A percentile compares a stretch with the other conserved stretches of the same genome.
These are phyloP conservation scores for Pteromalus puparum DNA, from an alignment of 1,140 invertebrate species.

Conservation along the genomic window DNA sequence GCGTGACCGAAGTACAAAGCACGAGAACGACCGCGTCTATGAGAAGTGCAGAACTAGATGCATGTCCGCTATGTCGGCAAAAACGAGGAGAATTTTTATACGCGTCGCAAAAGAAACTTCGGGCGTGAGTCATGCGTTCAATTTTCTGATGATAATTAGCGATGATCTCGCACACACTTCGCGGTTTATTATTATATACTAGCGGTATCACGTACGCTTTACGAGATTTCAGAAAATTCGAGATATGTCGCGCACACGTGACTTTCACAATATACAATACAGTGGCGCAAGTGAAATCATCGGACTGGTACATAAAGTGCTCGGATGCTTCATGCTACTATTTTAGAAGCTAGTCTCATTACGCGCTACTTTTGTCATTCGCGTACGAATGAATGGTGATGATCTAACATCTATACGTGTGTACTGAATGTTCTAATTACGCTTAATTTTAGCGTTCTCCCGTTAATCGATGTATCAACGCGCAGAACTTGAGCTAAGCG, in stretches of 20 bases:
- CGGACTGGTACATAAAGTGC: not conserved
- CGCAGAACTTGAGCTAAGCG: not conserved
- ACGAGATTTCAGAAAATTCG: not conserved
- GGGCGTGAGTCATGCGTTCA: not conserved
- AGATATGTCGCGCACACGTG: not conserved
- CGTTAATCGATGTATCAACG: not conserved
- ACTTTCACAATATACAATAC: no score
- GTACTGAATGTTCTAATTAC: not conserved
- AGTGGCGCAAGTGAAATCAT: conserved; percentile 3
- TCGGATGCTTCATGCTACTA: not conserved
- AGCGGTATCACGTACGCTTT: no score
- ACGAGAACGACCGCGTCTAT: not conserved
- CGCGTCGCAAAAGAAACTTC: not conserved
- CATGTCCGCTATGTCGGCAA: not conserved
- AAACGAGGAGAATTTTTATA: conserved; percentile 20
- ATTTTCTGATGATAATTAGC: not conserved
- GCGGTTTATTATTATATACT: no score
- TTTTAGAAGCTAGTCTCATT: conserved; percentile 1
- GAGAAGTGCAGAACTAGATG: not conserved
- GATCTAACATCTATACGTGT: not conserved
- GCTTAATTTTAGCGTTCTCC: not conserved
- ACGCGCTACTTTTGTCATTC: not conserved
- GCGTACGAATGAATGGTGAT: not conserved
- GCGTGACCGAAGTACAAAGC: conserved; percentile 6
- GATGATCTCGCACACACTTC: no score